A percentile compares a stretch with the other conserved stretches of the same genome.
Conservation (phyloP, 1,140 invertebrate genomes). For the Nephotettix cincticeps region DNA sequence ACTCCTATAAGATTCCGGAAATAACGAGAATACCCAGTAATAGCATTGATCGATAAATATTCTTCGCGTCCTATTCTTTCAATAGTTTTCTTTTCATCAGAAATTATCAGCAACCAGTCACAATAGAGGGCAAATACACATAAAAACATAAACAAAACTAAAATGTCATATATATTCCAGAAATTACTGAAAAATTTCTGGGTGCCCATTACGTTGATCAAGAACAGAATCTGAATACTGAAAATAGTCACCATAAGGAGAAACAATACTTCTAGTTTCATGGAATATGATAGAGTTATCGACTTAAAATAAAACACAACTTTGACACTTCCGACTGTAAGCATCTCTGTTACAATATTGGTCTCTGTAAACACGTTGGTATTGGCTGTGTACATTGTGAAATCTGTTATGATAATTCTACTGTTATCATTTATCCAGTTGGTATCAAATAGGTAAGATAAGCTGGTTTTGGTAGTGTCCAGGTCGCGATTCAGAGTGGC, state of each 20-base stretch:
- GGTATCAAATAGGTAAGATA: background rate
- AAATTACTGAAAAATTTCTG: background rate
- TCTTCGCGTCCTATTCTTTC: background rate
- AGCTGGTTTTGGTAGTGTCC: background rate
- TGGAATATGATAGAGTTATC: background rate
- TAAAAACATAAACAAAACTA: background rate
- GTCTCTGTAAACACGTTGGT: background rate
- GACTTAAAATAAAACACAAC: background rate
- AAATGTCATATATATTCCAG: background rate
- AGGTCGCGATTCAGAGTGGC: background rate
- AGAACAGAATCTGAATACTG: background rate
- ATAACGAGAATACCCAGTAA: background rate
- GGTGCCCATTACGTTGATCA: background rate
- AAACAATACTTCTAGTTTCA: background rate
- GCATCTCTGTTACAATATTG: background rate
- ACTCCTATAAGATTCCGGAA: background rate
- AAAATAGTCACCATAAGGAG: background rate
- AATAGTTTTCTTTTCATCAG: background rate
- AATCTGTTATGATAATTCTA: background rate
- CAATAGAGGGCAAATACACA: background rate
- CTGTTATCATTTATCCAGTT: background rate
- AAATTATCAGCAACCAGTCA: background rate
- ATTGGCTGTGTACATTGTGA: background rate
- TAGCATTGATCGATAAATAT: background rate
- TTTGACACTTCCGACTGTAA: background rate